These are phyloP conservation scores for Prenolepis imparis DNA, from an alignment of 2,888 invertebrate genomes.

Conservation along the genomic window DNA sequence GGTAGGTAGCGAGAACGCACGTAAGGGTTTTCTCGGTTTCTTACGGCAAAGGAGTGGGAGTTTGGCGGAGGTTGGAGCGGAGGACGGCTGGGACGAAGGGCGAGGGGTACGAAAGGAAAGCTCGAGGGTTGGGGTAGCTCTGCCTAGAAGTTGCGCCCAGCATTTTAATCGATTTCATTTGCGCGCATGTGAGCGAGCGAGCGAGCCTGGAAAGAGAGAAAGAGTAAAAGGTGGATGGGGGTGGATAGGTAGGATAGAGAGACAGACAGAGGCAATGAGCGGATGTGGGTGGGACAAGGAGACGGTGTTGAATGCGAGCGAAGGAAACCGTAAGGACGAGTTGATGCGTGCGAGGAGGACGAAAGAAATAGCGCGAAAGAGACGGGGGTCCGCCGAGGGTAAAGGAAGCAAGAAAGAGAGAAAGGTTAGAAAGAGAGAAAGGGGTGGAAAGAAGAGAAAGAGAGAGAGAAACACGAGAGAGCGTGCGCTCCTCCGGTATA, in stretches of 20 bases:
- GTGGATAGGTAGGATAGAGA: constrained; percentile 61
- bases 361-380: constrained; percentile 57
- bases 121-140: constrained; percentile 80
- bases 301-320: constrained; percentile 46
- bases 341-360: constrained; percentile 55
- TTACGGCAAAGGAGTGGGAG: constrained; percentile 79
- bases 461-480: constrained; percentile 63
- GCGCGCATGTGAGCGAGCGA: constrained; percentile 89
- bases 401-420: constrained; percentile 48
- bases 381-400: constrained; percentile 52
- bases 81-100: constrained; percentile 62
- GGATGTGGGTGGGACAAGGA: constrained; percentile 37
- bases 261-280: constrained; percentile 60
- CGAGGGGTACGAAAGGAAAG: constrained; percentile 52
- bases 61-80: constrained; percentile 72
- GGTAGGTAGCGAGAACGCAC: constrained; percentile 78
- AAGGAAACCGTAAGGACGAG: constrained; percentile 56
- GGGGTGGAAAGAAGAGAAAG: constrained; percentile 61
- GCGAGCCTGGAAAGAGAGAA: constrained; percentile 57
- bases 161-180: constrained; percentile 91
- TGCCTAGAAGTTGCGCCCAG: constrained; percentile 89
- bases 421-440: constrained; percentile 55
- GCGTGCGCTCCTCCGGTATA: constrained; percentile 79
- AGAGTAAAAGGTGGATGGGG: constrained; percentile 43
- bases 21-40: constrained; percentile 85